Evolutionary conservation across 2,888 invertebrate species (phyloP).

Genomic region (Syrista parreyssii): DNA sequence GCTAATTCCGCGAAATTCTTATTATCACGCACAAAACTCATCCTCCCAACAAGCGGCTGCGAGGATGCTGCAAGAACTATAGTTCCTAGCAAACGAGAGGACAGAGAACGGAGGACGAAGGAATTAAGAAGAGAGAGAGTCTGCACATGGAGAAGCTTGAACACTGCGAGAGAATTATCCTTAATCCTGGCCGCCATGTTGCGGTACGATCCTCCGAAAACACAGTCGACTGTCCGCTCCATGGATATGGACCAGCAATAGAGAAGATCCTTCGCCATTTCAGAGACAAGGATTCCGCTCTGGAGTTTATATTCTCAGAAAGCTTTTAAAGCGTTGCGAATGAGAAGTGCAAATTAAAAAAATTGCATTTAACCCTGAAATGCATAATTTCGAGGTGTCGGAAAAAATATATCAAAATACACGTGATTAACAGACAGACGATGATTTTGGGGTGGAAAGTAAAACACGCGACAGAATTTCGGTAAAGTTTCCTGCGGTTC

Average conservation of each 20-base stretch:
- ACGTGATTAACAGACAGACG: not conserved
- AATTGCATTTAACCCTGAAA: not conserved
- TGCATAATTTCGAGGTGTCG: not conserved
- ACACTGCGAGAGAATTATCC: constrained; percentile 3
- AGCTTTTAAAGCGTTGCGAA: not conserved
- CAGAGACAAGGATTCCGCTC: not conserved
- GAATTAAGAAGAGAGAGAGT: not conserved
- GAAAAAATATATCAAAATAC: not conserved
- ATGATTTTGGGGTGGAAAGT: not conserved
- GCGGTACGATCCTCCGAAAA: constrained; percentile 14
- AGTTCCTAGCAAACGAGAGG: not conserved
- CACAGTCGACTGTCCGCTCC: not conserved
- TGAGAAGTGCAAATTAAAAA: not conserved
- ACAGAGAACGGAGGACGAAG: not conserved
- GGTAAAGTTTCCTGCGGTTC: not conserved
- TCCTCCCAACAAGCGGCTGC: not conserved
- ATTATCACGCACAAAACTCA: not conserved
- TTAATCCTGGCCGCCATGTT: constrained; percentile 17
- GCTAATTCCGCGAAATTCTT: not conserved
- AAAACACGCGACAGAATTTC: not conserved
- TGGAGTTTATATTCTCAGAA: not conserved
- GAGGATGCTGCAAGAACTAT: not conserved
- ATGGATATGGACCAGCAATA: not conserved
- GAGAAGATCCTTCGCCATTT: not conserved
- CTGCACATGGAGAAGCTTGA: not conserved